Percentiles rank a stretch among this genome's conserved stretches.
Evolutionary conservation across 2,797 vertebrate genomes (phyloP).

Genomic region (Neostethus bicornis): DNA sequence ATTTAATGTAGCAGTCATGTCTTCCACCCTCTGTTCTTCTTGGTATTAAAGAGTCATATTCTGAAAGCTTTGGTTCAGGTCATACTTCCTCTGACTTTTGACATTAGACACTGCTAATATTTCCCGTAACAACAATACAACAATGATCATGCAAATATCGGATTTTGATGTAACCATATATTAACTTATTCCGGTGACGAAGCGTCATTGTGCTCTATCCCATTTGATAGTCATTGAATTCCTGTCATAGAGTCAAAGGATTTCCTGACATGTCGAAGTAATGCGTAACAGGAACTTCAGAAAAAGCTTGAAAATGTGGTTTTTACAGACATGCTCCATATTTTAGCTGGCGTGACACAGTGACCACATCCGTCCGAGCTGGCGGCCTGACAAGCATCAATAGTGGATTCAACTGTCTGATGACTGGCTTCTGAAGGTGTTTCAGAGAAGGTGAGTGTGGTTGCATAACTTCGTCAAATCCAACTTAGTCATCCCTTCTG

Average conservation of each 20-base stretch:
- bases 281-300: conserved; percentile 13
- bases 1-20: conserved; percentile 29
- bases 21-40: conserved; percentile 28
- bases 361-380: conserved; percentile 35
- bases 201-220: conserved; percentile 4
- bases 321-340: conserved; percentile 7
- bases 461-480: conserved; percentile 38
- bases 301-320: conserved; percentile 22
- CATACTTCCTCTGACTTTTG: no score
- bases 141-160: neutral
- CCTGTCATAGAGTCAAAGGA: conserved; percentile 10
- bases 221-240: no score
- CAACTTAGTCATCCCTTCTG: conserved; percentile 33
- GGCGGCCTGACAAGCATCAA: conserved; percentile 5
- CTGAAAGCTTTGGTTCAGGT: no score
- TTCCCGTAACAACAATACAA: neutral
- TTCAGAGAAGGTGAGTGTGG: conserved; percentile 14
- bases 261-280: conserved; percentile 16
- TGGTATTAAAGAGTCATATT: conserved; percentile 9
- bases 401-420: neutral
- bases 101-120: no score
- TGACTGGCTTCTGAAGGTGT: conserved; percentile 39
- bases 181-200: conserved; percentile 18
- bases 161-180: conserved; percentile 36
- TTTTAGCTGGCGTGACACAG: conserved; percentile 24